phyloP scores from a whole-genome alignment of 2,113 vertebrate species.

The Platichthys stellatus region DNA sequence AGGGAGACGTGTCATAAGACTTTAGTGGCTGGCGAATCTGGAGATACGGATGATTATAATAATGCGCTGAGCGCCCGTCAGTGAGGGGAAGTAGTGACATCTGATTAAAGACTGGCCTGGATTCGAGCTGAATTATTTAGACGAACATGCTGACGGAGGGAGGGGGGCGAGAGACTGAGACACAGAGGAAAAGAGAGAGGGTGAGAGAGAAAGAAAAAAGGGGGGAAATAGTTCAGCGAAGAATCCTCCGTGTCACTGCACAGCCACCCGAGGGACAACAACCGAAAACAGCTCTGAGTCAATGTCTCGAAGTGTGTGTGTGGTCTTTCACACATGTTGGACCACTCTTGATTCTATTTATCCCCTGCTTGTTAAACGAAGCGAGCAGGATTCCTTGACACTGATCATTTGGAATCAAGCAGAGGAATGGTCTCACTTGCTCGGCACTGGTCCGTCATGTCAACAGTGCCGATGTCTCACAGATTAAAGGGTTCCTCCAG shows the following conservation, averaged over 20 bases:
- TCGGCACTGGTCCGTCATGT: conserved; percentile 37
- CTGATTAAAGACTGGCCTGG: conserved; percentile 72
- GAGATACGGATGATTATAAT: conserved; percentile 69
- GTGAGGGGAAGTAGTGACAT: conserved; percentile 56
- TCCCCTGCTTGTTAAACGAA: conserved; percentile 8
- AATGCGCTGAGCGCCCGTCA: conserved; percentile 58
- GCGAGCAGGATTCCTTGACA: conserved; percentile 12
- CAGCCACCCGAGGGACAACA: conserved; percentile 3
- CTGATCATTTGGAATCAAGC: conserved; percentile 28
- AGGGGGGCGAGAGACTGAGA: neutral
- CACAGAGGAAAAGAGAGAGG: neutral
- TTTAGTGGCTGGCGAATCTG: conserved; percentile 29
- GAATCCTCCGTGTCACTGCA: conserved; percentile 13
- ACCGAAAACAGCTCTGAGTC: neutral
- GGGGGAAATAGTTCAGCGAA: conserved; percentile 13
- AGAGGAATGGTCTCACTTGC: conserved; percentile 36
- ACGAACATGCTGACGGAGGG: conserved; percentile 37
- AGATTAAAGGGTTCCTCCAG: conserved; percentile 69
- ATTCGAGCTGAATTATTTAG: conserved; percentile 75
- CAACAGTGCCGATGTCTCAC: conserved; percentile 52
- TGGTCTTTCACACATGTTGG: neutral
- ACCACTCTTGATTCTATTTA: neutral
- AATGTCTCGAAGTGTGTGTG: neutral
- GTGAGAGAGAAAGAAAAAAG: neutral
- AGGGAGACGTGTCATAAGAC: conserved; percentile 16